phyloP scores from a whole-genome alignment of 2,113 vertebrate species.

The Anthoscopus minutus region DNA sequence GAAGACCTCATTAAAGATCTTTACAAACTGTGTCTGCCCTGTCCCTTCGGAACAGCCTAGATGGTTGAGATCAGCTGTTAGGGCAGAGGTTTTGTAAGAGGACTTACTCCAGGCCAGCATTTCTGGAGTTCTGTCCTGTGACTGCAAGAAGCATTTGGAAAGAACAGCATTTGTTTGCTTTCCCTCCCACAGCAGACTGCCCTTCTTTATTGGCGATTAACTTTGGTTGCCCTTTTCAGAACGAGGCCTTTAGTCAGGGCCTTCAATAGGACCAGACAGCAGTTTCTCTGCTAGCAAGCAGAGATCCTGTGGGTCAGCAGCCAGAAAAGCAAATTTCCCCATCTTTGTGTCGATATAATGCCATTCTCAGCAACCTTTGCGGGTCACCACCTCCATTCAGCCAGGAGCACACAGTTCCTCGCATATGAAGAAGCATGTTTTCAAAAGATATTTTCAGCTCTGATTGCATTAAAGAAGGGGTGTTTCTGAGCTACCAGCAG shows the following conservation, averaged over 20 bases:
- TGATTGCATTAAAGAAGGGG: neutral
- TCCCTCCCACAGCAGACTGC: neutral
- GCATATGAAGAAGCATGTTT: neutral
- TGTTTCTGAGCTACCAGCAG: neutral
- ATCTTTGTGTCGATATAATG: neutral
- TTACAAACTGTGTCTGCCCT: neutral
- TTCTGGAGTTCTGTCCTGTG: neutral
- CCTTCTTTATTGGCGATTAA: neutral
- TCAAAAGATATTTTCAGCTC: neutral
- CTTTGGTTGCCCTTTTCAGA: slow-evolving; percentile 7
- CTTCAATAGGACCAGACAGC: neutral
- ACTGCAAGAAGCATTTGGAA: neutral
- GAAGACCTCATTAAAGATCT: neutral
- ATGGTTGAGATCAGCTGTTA: neutral
- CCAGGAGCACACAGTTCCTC: neutral
- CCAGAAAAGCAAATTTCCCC: neutral
- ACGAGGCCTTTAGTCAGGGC: neutral
- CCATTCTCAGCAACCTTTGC: neutral
- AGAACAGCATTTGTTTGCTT: neutral
- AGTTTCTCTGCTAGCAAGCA: neutral
- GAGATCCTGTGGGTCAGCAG: neutral
- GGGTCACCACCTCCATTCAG: neutral
- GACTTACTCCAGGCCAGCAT: neutral
- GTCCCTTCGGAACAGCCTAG: fast-evolving
- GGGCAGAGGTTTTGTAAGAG: neutral